phyloP scores from a whole-genome alignment of 2,113 vertebrate species.

The Rhegmatorhina hoffmannsi region DNA sequence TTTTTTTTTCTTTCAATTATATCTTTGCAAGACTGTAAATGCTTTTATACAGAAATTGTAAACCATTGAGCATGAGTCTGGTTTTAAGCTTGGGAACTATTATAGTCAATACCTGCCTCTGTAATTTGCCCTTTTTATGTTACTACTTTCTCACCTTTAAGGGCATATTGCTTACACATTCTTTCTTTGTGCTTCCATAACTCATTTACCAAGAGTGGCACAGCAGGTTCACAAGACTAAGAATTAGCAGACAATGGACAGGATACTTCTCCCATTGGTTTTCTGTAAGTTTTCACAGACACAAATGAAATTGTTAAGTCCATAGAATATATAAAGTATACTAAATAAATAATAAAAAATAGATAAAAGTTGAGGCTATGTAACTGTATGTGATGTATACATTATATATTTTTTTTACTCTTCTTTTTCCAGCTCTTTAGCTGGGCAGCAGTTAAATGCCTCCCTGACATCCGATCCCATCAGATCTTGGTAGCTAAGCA shows the following conservation, averaged over 20 bases:
- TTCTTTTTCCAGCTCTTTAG: neutral
- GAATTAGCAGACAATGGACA: neutral
- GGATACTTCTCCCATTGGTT: neutral
- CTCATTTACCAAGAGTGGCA: neutral
- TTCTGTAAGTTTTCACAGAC: neutral
- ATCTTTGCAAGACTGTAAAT: neutral
- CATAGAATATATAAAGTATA: neutral
- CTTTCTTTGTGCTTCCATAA: neutral
- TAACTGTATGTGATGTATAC: neutral
- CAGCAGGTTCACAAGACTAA: neutral
- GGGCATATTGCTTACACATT: neutral
- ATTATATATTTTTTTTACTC: neutral
- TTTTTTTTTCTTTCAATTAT: constrained; percentile 19
- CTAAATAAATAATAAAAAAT: neutral
- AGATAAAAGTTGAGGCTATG: neutral
- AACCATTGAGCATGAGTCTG: constrained; percentile 2
- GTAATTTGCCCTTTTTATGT: constrained; percentile 31
- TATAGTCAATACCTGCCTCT: constrained; percentile 19
- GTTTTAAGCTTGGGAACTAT: constrained; percentile 11
- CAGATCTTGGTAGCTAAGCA: too few relatives aligned
- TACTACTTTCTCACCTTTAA: constrained; percentile 10
- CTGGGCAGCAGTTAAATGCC: too few relatives aligned
- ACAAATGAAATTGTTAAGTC: neutral
- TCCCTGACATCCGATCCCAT: too few relatives aligned
- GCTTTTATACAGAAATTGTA: constrained; percentile 22